A percentile compares a stretch with the other conserved stretches of the same genome.
Evolutionary conservation across 1,140 invertebrate genomes (phyloP).

Genomic region (Eriosoma lanigerum): DNA sequence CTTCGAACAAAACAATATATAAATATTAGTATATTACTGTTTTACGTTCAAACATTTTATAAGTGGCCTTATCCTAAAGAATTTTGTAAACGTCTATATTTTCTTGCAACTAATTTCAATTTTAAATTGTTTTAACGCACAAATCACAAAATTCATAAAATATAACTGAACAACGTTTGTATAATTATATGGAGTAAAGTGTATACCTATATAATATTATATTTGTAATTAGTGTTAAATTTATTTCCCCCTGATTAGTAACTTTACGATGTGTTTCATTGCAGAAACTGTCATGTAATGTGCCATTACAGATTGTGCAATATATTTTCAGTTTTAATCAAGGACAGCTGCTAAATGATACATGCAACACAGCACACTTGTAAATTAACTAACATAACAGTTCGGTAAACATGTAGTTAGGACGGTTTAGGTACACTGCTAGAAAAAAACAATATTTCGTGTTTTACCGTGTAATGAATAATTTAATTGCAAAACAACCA

Average conservation of each 20-base stretch:
- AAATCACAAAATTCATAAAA: not conserved
- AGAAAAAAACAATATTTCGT: not conserved
- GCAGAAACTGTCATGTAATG: slow-evolving; percentile 14
- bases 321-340: not conserved
- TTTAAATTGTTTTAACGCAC: not conserved
- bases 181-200: too few relatives aligned
- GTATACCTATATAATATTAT: not conserved
- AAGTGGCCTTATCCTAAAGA: too few relatives aligned
- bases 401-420: not conserved
- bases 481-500: not conserved
- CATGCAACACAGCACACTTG: not conserved
- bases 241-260: not conserved
- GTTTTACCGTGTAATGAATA: not conserved
- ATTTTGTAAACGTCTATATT: not conserved
- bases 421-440: not conserved
- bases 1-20: too few relatives aligned
- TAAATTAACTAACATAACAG: not conserved
- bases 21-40: too few relatives aligned
- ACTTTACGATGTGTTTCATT: not conserved
- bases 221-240: not conserved
- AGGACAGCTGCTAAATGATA: slow-evolving; percentile 16
- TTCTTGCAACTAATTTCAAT: not conserved
- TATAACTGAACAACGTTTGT: not conserved
- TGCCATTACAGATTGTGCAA: slow-evolving; percentile 12
- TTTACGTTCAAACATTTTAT: too few relatives aligned